Conservation (phyloP, 2,113 vertebrate genomes). For the Muntiacus reevesi region DNA sequence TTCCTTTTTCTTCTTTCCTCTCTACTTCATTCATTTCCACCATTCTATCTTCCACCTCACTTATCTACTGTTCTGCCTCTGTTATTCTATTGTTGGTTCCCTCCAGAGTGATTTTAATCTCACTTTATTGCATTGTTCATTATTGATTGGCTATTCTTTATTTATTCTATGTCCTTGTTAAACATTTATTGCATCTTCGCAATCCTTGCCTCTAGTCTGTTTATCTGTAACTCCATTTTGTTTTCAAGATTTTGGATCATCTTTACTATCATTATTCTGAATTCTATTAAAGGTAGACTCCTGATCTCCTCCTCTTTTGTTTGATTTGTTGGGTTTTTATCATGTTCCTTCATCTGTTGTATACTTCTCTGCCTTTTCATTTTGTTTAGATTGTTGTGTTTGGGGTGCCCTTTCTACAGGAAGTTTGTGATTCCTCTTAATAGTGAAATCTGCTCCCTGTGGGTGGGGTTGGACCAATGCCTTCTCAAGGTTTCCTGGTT, state of each 20-base stretch:
- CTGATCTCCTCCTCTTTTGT: background rate
- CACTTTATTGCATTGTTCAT: background rate
- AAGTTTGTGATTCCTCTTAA: background rate
- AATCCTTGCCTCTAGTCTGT: background rate
- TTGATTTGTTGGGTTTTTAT: background rate
- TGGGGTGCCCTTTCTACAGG: background rate
- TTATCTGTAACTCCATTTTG: background rate
- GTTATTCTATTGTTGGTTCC: background rate
- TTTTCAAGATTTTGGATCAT: background rate
- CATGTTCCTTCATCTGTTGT: background rate
- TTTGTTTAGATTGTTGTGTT: background rate
- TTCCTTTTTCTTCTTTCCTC: background rate
- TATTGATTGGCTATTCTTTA: background rate
- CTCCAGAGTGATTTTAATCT: background rate
- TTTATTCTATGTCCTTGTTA: background rate
- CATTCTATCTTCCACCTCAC: background rate
- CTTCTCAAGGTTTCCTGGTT: background rate
- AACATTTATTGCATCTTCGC: background rate
- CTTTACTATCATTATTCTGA: background rate
- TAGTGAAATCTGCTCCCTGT: background rate
- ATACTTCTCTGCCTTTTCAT: background rate
- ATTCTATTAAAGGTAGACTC: background rate
- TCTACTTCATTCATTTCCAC: background rate
- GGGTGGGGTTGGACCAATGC: background rate
- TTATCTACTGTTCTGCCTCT: background rate